Evolutionary conservation across 2,888 invertebrate species (phyloP), one percentile per base, ranked within the genome.

Genomic region (Sisyra nigra): DNA sequence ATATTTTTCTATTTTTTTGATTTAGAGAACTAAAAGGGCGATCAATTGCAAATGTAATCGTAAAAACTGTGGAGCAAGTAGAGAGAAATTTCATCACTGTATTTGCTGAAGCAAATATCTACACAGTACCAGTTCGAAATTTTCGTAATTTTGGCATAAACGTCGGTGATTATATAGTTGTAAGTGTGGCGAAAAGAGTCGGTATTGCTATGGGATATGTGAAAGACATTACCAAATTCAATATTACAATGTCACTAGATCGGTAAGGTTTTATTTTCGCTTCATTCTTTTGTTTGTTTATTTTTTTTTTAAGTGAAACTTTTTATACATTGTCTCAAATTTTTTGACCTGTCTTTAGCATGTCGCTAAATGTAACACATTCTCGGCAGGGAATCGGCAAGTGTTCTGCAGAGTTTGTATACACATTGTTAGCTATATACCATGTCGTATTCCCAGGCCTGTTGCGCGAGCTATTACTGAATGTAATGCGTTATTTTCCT

Each of bases 171-270:
- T 64, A 63, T 49, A 54, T 62, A 18, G 54, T 63, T 10, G 51
- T 92, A 0, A 87, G 88, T 54, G 69, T 77, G 2, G 68, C 72
- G 19, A 64, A 67, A 1, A 70, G 83, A 48, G 67, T 85, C n/a
- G 84, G 86, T 51, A 67, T 91, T 35, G 76, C 82, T 0, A 69
- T 79, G 7, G 92, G 89, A 3, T 71, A 68, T n/a, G 67, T 88
- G 2, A 59, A 59, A 0, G 48, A 64, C 1, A 55, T 80, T 6
- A 66, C 65, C 17, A 55, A 65, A 5, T 57, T 60, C 3, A 62
- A 66, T 33, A 62, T 87, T 32, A 66, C 68, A 6, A 58, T 86
- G 39, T 51, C 67, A 37, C 57, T 80, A 24, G 80, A 82, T 54
- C 75, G 77, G 81, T 81, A 63, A 36, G 14, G 10, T 11, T 11